Conservation (phyloP, 2,888 invertebrate genomes). For the Heteromyza rotundicornis region DNA sequence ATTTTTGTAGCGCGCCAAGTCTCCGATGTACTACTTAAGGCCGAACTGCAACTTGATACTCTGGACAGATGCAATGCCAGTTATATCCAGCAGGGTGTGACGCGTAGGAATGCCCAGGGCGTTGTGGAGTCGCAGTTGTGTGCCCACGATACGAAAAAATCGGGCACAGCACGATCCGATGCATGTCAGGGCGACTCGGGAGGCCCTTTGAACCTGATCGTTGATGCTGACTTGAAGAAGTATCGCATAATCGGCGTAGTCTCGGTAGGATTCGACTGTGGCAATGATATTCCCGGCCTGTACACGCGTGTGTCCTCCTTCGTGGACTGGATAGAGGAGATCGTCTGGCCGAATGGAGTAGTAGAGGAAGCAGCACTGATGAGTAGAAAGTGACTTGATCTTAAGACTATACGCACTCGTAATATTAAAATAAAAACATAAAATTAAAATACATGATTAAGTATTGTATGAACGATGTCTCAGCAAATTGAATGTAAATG, state of each 20-base stretch:
- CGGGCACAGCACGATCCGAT: too few relatives aligned
- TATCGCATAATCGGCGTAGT: conserved; percentile 52
- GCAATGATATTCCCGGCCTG: conserved; percentile 49
- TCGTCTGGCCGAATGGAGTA: conserved; percentile 53
- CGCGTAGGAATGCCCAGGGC: conserved; percentile 36
- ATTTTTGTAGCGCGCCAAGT: conserved; percentile 30
- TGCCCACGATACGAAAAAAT: conserved; percentile 37
- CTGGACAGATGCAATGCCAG: conserved; percentile 40
- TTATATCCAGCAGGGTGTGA: conserved; percentile 30
- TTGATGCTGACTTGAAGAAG: conserved; percentile 32
- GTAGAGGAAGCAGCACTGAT: too few relatives aligned
- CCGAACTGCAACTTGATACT: conserved; percentile 39
- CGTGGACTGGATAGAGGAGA: conserved; percentile 55
- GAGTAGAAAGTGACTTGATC: too few relatives aligned
- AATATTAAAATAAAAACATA: too few relatives aligned
- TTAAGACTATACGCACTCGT: too few relatives aligned
- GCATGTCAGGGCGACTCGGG: conserved; percentile 58
- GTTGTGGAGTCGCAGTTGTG: conserved; percentile 41
- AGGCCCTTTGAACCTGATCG: conserved; percentile 49
- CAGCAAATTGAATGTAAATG: too few relatives aligned
- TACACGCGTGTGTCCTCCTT: conserved; percentile 55
- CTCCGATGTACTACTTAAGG: conserved; percentile 47
- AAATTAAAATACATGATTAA: too few relatives aligned
- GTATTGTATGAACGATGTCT: too few relatives aligned
- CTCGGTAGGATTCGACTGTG: conserved; percentile 54